phyloP scores from a whole-genome alignment of 2,113 vertebrate genomes.

The Ptilonorhynchus violaceus region DNA sequence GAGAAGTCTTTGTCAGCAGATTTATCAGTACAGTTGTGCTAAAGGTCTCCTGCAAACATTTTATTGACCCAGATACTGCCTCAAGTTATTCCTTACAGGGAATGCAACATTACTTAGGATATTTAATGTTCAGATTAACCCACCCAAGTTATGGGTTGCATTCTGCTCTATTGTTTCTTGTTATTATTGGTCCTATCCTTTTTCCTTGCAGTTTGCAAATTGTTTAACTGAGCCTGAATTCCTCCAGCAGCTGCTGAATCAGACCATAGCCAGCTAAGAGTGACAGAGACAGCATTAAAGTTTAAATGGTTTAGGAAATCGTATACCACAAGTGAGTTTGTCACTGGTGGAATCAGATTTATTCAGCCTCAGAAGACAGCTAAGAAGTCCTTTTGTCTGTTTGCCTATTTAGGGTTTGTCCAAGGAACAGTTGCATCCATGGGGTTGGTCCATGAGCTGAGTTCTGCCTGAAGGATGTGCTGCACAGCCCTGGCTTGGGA shows the following conservation, averaged over 20 bases:
- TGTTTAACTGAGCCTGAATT: not conserved
- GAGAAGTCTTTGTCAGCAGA: not conserved
- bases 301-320: not conserved
- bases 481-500: not conserved
- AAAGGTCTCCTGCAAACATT: not conserved
- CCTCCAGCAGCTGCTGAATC: not conserved
- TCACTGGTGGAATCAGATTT: not conserved
- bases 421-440: rapidly evolving
- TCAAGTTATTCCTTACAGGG: not conserved
- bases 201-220: not conserved
- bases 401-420: not conserved
- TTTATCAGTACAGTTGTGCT: not conserved
- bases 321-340: not conserved
- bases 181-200: not conserved
- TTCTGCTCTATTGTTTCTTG: not conserved
- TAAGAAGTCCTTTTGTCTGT: not conserved
- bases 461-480: not conserved
- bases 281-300: not conserved
- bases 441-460: not conserved
- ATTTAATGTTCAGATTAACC: not conserved
- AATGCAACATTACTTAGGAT: not conserved
- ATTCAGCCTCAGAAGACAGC: not conserved
- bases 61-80: not conserved
- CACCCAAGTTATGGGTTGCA: not conserved
- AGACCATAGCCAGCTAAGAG: not conserved